Evolutionary conservation across 2,888 invertebrate genomes (phyloP).

Genomic region (Liodrosophila aerea): DNA sequence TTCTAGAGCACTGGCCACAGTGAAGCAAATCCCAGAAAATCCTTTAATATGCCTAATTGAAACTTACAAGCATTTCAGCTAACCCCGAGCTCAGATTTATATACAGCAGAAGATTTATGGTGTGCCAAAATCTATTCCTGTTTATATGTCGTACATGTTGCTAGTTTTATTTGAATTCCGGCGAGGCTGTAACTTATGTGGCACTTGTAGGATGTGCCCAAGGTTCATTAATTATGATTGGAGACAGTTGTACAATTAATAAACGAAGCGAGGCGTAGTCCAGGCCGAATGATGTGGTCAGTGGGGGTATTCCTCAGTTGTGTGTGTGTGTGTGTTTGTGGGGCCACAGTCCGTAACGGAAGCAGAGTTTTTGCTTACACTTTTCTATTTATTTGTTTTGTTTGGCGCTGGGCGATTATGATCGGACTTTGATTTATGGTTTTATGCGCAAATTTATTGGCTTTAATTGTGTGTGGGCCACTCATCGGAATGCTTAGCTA

Average conservation of each 20-base stretch:
- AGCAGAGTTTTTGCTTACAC: slow-evolving; percentile 31
- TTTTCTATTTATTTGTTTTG: slow-evolving; percentile 42
- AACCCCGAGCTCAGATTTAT: slow-evolving; percentile 47
- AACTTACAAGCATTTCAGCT: slow-evolving; percentile 38
- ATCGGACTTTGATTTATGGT: slow-evolving; percentile 74
- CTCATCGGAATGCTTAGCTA: slow-evolving; percentile 20
- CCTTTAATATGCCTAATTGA: slow-evolving; percentile 74
- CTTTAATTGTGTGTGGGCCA: slow-evolving; percentile 65
- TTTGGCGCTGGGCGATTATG: slow-evolving; percentile 61
- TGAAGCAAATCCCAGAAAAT: slow-evolving; percentile 40
- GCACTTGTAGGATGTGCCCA: slow-evolving; percentile 55
- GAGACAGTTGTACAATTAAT: slow-evolving; percentile 78
- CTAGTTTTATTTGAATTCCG: slow-evolving; percentile 59
- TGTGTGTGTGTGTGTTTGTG: not conserved
- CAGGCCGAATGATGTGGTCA: slow-evolving; percentile 40
- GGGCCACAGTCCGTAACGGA: slow-evolving; percentile 37
- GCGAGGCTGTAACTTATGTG: slow-evolving; percentile 21
- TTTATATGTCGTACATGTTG: slow-evolving; percentile 38
- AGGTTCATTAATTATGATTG: slow-evolving; percentile 80
- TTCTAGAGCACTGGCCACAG: no score
- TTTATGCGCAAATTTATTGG: slow-evolving; percentile 69
- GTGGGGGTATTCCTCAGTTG: slow-evolving; percentile 28
- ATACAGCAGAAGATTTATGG: slow-evolving; percentile 63
- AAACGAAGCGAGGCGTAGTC: slow-evolving; percentile 46
- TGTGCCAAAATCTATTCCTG: slow-evolving; percentile 71